Evolutionary conservation across 2,888 invertebrate species (phyloP), one percentile per base, ranked within the genome.

Genomic region (Brachynemurus nebulosus): DNA sequence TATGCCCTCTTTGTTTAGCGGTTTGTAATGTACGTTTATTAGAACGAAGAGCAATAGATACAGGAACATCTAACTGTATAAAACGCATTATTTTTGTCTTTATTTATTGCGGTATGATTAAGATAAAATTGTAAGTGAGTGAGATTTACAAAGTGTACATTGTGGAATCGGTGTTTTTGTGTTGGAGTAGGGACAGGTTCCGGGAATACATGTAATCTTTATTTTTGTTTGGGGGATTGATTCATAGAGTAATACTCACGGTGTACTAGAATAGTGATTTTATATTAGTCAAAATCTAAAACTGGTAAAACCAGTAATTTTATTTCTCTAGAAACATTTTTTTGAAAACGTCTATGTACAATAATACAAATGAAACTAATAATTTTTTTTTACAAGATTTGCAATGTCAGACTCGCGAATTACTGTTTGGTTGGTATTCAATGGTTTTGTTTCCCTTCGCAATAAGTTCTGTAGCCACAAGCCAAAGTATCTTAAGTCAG

Each of bases 141-240:
- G 30, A 30, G 30, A 30, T 30, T 12, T 30, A 30, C n/a, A 30
- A 30, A 12, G 14, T 12, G 14, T 30, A 30, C n/a, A 30, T 12
- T 30, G 14, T 12, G 14, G n/a, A 30, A 14, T 30, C 30, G 30
- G 30, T 30, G n/a, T 14, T 30, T 30, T 30, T 30, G 30, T 30
- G 30, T 30, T 30, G 30, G 30, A 30, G 30, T 30, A 30, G 30
- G 30, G 30, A 30, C 30, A 30, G 30, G 30, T 30, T 30, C 30
- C 30, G 30, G 30, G 30, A 30, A 30, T 30, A 30, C 14, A n/a
- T 12, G 4, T 30, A n/a, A 30, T n/a, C n/a, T n/a, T n/a, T n/a
- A n/a, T n/a, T n/a, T n/a, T n/a, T n/a, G n/a, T n/a, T 30, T 30
- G 14, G 14, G 30, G 30, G 30, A 30, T n/a, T 12, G 3, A 4